phyloP scores from a whole-genome alignment of 2,113 vertebrate species.

The Alethe castanea region DNA sequence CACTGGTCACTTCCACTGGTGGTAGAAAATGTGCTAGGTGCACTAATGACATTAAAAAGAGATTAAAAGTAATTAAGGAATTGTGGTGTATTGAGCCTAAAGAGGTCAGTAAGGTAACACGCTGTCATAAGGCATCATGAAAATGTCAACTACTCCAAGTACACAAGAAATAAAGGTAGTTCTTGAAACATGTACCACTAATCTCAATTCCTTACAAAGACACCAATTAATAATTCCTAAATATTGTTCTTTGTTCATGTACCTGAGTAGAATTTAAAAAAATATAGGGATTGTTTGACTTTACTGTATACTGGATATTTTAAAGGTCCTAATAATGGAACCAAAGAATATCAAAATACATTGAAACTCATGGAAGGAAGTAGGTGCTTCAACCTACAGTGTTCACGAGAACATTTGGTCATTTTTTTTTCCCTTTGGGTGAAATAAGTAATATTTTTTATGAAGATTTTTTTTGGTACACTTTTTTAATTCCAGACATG shows the following conservation, averaged over 20 bases:
- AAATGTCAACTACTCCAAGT: not conserved
- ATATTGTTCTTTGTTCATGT: not conserved
- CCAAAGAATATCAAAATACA: not conserved
- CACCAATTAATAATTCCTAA: not conserved
- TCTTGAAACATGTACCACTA: not conserved
- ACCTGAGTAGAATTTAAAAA: not conserved
- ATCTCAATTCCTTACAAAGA: not conserved
- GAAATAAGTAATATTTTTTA: not conserved
- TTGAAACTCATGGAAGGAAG: not conserved
- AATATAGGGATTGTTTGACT: not conserved
- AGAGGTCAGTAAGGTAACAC: not conserved
- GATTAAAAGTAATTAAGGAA: slow-evolving; percentile 3
- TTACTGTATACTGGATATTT: not conserved
- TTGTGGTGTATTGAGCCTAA: not conserved
- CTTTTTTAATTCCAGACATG: not conserved
- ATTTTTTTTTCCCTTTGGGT: no score
- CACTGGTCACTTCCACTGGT: not conserved
- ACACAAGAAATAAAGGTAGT: not conserved
- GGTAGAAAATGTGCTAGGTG: not conserved
- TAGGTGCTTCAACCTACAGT: not conserved
- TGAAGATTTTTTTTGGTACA: not conserved
- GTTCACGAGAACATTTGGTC: not conserved
- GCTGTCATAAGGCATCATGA: not conserved
- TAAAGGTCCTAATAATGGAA: not conserved
- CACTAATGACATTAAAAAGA: slow-evolving; percentile 1